Percentiles rank a stretch among this genome's conserved stretches.
Conservation (phyloP, 1,140 invertebrate genomes). For the Lepidurus packardi region DNA sequence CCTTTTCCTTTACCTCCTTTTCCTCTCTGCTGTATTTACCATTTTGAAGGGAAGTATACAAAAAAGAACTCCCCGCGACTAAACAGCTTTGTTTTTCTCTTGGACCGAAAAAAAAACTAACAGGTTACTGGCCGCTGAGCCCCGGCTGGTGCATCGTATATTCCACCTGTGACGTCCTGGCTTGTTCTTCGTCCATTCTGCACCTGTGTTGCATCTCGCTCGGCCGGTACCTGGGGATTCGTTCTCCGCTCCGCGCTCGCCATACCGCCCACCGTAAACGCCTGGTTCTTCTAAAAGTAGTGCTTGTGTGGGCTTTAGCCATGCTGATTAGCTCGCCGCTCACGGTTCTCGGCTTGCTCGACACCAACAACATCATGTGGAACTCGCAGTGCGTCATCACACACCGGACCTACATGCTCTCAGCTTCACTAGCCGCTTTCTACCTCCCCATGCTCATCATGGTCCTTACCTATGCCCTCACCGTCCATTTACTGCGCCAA, state of each 20-base stretch:
- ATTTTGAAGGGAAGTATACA: neutral
- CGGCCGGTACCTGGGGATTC: constrained; percentile 83
- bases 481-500: constrained; percentile 68
- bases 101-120: too few species aligned
- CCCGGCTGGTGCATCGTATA: constrained; percentile 85
- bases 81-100: too few species aligned
- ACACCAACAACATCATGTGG: constrained; percentile 46
- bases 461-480: constrained; percentile 86
- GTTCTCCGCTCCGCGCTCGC: constrained; percentile 76
- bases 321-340: constrained; percentile 82
- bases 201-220: constrained; percentile 96
- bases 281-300: constrained; percentile 72
- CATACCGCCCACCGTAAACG: constrained; percentile 55
- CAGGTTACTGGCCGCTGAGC: constrained; percentile 87
- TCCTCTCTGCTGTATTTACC: neutral
- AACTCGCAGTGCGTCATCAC: constrained; percentile 69
- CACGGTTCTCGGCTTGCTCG: constrained; percentile 69
- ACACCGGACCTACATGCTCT: constrained; percentile 77
- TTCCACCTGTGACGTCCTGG: constrained; percentile 88
- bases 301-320: constrained; percentile 75
- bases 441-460: constrained; percentile 92
- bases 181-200: constrained; percentile 89
- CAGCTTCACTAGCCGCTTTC: constrained; percentile 83
- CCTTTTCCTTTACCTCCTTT: neutral
- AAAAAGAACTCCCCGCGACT: neutral